Conservation (phyloP, 2,888 invertebrate species). For the Margaritifera margaritifera region DNA sequence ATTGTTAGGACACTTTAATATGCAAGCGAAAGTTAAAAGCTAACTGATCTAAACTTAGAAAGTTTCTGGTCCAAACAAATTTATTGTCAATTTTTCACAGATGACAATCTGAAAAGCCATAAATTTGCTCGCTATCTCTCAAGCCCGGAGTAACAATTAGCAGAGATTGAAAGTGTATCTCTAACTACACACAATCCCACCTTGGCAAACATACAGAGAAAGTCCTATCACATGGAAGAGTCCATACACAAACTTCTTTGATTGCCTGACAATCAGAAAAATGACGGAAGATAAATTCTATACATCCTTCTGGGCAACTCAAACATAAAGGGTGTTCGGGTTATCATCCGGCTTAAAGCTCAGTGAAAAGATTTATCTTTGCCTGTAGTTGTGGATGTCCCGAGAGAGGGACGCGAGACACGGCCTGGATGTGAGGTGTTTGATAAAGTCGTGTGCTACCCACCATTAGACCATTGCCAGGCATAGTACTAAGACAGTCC, state of each 20-base stretch:
- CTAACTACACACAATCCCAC: conserved; percentile 15
- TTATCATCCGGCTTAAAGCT: conserved; percentile 34
- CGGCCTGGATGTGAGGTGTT: too few species aligned
- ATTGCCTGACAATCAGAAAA: conserved; percentile 33
- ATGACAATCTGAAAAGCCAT: neutral
- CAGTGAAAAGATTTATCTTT: conserved; percentile 35
- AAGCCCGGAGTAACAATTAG: too few species aligned
- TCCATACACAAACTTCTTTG: conserved; percentile 11
- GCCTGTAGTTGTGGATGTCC: too few species aligned
- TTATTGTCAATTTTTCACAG: conserved; percentile 37
- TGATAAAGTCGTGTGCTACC: too few species aligned
- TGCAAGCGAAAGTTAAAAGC: too few species aligned
- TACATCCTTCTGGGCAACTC: conserved; percentile 36
- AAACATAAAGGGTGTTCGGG: conserved; percentile 29
- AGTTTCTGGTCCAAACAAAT: conserved; percentile 16
- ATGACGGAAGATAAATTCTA: conserved; percentile 35
- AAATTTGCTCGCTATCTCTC: too few species aligned
- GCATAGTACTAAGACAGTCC: too few species aligned
- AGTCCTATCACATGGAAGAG: conserved; percentile 28
- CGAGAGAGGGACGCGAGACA: too few species aligned
- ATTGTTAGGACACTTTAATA: too few species aligned
- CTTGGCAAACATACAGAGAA: conserved; percentile 31
- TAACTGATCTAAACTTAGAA: conserved; percentile 1
- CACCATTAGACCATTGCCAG: too few species aligned
- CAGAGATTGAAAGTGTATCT: conserved; percentile 30